Conservation (phyloP, 2,113 vertebrate genomes). For the Penelope pileata region DNA sequence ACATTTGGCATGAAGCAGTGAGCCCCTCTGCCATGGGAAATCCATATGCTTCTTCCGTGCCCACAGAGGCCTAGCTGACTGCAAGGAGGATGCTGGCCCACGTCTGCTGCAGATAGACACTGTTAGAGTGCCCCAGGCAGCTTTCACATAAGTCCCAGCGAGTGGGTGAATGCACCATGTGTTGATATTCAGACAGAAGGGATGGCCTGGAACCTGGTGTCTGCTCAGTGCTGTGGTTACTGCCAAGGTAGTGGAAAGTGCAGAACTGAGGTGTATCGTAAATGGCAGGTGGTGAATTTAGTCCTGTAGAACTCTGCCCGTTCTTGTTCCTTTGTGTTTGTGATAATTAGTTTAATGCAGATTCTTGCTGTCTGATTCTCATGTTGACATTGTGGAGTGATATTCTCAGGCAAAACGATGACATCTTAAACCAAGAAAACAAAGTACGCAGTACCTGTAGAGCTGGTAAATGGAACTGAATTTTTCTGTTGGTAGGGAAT, state of each 20-base stretch:
- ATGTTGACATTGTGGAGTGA: not conserved
- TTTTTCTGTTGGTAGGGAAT: not conserved
- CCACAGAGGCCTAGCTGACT: not conserved
- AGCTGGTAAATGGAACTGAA: not conserved
- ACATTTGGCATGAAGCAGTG: not conserved
- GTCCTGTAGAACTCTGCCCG: not conserved
- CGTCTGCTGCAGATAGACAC: not conserved
- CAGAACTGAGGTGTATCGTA: not conserved
- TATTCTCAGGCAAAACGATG: not conserved
- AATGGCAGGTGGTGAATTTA: not conserved
- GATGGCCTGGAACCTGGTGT: not conserved
- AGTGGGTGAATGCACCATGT: not conserved
- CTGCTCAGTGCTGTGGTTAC: too few relatives aligned
- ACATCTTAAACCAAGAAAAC: not conserved
- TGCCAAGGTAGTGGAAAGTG: too few relatives aligned
- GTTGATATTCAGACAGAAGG: not conserved
- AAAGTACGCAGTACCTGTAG: fast-evolving
- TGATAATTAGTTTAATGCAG: not conserved
- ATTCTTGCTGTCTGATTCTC: not conserved
- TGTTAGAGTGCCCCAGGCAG: not conserved
- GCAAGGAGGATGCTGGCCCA: not conserved
- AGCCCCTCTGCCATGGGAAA: not conserved
- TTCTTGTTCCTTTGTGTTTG: not conserved
- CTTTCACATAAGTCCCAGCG: not conserved
- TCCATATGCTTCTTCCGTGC: not conserved